phyloP scores from a whole-genome alignment of 2,888 invertebrate species.

The Siphonodentalium dalli region DNA sequence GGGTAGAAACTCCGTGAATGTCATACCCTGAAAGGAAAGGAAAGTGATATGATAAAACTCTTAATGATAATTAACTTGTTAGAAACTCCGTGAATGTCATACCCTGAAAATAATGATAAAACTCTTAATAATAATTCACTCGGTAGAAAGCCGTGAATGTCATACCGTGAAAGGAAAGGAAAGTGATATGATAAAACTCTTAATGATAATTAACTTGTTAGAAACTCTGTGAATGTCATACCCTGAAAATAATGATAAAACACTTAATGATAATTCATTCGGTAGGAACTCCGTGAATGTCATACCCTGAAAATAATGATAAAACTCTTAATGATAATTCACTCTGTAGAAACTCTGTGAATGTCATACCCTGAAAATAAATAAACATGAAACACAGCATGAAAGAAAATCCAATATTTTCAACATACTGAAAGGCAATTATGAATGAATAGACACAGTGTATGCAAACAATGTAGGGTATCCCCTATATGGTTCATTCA shows the following conservation, averaged over 20 bases:
- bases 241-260: conserved; percentile 40
- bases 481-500: no score
- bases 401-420: no score
- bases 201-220: conserved; percentile 48
- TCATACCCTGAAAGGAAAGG: no score
- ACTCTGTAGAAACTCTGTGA: conserved; percentile 38
- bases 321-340: conserved; percentile 50
- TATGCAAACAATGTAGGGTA: no score
- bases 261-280: conserved; percentile 44
- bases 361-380: no score
- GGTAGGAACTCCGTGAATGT: conserved; percentile 42
- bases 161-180: no score
- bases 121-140: conserved; percentile 49
- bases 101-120: no score
- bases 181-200: no score
- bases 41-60: conserved; percentile 43
- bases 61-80: conserved; percentile 45
- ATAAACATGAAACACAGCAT: no score
- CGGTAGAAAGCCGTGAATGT: no score
- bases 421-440: no score
- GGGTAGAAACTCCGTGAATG: conserved; percentile 42
- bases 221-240: conserved; percentile 40
- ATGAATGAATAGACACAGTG: no score
- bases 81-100: conserved; percentile 42
- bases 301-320: conserved; percentile 36